Conservation (phyloP, 2,888 invertebrate genomes). For the Elegia similella region DNA sequence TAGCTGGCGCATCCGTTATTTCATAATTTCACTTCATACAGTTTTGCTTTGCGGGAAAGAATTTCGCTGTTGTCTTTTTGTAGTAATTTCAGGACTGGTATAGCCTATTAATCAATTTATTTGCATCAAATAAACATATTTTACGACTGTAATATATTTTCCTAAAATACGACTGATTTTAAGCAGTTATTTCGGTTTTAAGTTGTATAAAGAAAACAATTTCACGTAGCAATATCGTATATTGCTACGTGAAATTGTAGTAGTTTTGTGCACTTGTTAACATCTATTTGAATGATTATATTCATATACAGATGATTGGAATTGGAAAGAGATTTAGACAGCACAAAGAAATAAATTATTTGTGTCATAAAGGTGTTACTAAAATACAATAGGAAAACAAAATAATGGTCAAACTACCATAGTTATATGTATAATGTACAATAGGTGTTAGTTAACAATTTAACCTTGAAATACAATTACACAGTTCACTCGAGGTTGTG, state of each 20-base stretch:
- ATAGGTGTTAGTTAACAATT: conserved; percentile 24
- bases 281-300: not conserved
- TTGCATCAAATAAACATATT: not conserved
- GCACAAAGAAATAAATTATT: not conserved
- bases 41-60: conserved; percentile 36
- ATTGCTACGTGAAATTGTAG: not conserved
- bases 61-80: conserved; percentile 60
- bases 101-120: conserved; percentile 27
- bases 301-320: conserved; percentile 6
- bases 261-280: conserved; percentile 7
- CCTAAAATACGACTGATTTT: not conserved
- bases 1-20: conserved; percentile 33
- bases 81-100: conserved; percentile 23
- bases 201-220: not conserved
- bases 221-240: too few relatives aligned
- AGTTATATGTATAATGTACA: conserved; percentile 20
- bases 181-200: not conserved
- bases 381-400: conserved; percentile 13
- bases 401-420: conserved; percentile 25
- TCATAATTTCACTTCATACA: conserved; percentile 23
- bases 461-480: conserved; percentile 29
- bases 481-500: conserved; percentile 76
- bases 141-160: not conserved
- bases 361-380: not conserved
- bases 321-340: not conserved